Base-by-base conservation (phyloP, 2,113 vertebrate species). In the Phalacrocorax carbo region DNA sequence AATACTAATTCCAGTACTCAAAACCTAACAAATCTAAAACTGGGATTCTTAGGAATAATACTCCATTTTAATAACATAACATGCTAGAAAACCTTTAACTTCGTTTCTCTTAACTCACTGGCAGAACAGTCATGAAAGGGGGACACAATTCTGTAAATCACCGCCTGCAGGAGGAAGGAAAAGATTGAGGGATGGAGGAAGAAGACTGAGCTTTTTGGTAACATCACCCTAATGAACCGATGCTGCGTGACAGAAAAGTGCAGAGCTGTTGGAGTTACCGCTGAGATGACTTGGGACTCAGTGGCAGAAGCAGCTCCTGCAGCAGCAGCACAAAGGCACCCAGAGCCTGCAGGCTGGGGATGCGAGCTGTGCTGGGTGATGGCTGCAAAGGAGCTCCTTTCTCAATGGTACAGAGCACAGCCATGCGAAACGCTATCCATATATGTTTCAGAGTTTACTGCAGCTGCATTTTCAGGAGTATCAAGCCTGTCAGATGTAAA, bases 381-480 rank as follows among this genome's bases (percentile, higher is more conserved):
- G 58, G 66, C 52, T 60, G 71, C 29, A 26, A 20, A 44, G 32
- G 23, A 72, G 61, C 57, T 84, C 46, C 55, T 11, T 61, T 26
- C 73, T 42, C 73, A 36, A 2, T 0, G 6, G 12, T 10, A 48
- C 16, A 8, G 72, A 78, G 46, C 69, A 88, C 19, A 65, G n/a
- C 27, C 78, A 19, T 1, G 25, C 0, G 1, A 61, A 73, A 54
- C 42, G 7, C 36, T 15, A 27, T 0, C 58, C 36, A 9, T 2
- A 38, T 22, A 2, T 3, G 13, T 21, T 72, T 25, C 49, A 49
- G 36, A 57, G n/a, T 62, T 90, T 14, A 90, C 15, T 5, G 55
- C 15, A 75, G 57, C 44, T 71, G 22, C 25, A 51, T 73, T 88
- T 72, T 61, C n/a, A 77, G 58, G 58, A 29, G 12, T 57, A 65